Evolutionary conservation across 2,888 invertebrate genomes (phyloP).

Genomic region (Stegophylla sp.): DNA sequence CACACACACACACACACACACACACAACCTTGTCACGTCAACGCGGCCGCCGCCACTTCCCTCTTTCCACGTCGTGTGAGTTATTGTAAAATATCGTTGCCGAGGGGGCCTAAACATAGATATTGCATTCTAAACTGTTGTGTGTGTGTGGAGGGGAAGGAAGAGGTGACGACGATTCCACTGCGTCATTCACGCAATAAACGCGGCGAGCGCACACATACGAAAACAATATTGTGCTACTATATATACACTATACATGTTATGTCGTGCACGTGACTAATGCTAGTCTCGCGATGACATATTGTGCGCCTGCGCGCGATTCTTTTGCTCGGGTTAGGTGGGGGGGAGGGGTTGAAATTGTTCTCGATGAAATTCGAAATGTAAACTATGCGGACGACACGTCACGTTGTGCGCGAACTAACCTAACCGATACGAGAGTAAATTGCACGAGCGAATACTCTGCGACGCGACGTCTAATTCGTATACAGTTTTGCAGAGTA

Average conservation of each 20-base stretch:
- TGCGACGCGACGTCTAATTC: too few species aligned
- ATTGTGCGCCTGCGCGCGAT: not conserved
- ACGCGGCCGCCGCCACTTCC: not conserved
- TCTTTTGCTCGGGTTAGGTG: too few species aligned
- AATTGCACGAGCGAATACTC: too few species aligned
- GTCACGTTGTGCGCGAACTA: too few species aligned
- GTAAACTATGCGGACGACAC: too few species aligned
- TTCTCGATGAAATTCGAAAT: too few species aligned
- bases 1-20: not conserved
- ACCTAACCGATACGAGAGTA: too few species aligned
- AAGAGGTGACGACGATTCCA: not conserved
- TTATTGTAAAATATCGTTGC: slow-evolving; percentile 42
- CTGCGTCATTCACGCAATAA: not conserved
- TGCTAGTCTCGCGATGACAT: not conserved
- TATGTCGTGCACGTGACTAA: slow-evolving; percentile 13
- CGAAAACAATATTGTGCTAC: not conserved
- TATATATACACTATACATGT: not conserved
- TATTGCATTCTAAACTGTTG: slow-evolving; percentile 41
- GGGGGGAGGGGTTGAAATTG: too few species aligned
- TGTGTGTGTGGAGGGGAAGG: not conserved
- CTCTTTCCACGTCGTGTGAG: not conserved
- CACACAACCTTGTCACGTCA: not conserved
- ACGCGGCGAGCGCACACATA: not conserved
- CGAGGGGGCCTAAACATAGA: slow-evolving; percentile 22
- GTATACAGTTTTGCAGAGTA: too few species aligned